Evolutionary conservation across 1,140 invertebrate genomes (phyloP), one percentile per base, ranked within the genome.

Genomic region (Eueides isabella): DNA sequence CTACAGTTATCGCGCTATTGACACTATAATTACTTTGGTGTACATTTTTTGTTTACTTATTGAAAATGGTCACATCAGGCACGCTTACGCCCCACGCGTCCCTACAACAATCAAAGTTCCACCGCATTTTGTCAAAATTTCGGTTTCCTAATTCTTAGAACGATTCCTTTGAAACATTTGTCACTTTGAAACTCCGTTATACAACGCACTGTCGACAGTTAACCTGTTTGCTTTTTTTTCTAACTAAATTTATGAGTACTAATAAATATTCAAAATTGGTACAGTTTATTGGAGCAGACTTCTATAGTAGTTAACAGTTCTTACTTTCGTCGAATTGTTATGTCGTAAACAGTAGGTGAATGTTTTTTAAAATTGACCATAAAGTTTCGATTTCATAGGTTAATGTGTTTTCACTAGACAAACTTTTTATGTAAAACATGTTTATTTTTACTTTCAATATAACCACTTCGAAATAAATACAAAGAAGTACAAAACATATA

Each of bases 51-150:
- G 75, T 75, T 79, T 70, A 70, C 72, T 89, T 85, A 84, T 88
- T 87, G 82, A 80, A 85, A 35, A 85, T 80, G 80, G 87, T 88
- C 88, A 89, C 83, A 87, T 87, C 74, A 85, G 85, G 88, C 88
- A 91, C 89, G 86, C 88, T 91, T 87, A 87, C 76, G 75, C 71
- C 74, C 83, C 85, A 82, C 81, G 81, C 78, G 79, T 72, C 76
- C 80, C 83, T 86, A 71, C 61, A 67, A 70, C 75, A 64, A 78
- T 83, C 73, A 78, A 88, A 82, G 69, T 75, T 68, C 71, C 83
- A 86, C 88, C 89, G 80, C 89, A 91, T 81, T 87, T 81, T 84
- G 89, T 88, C 87, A 88, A 88, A 89, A 91, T 89, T 86, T 91
- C 85, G 89, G 88, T 91, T 90, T 86, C 23, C 73, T 55, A 77